phyloP scores from a whole-genome alignment of 2,888 invertebrate genomes.

The Athalia rosae region DNA sequence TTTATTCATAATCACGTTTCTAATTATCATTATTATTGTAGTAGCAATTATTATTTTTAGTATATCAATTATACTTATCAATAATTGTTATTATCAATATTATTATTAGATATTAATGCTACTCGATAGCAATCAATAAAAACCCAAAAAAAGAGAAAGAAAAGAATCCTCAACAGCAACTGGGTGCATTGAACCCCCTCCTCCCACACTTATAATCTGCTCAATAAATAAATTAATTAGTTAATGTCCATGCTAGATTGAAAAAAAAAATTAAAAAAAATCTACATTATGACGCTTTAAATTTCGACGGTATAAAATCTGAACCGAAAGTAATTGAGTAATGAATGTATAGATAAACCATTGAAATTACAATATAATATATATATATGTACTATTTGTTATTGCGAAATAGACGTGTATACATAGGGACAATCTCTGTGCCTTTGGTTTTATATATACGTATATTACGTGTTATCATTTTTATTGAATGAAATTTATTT shows the following conservation, averaged over 20 bases:
- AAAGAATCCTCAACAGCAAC: slow-evolving; percentile 33
- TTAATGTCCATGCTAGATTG: too few relatives aligned
- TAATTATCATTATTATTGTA: slow-evolving; percentile 57
- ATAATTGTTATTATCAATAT: slow-evolving; percentile 57
- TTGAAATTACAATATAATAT: not conserved
- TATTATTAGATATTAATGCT: slow-evolving; percentile 60
- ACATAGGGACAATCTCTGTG: not conserved
- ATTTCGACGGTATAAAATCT: slow-evolving; percentile 38
- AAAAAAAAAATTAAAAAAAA: too few relatives aligned
- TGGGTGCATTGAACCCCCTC: slow-evolving; percentile 51
- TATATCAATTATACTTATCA: slow-evolving; percentile 56
- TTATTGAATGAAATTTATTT: not conserved
- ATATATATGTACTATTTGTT: too few relatives aligned
- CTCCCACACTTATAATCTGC: slow-evolving; percentile 17
- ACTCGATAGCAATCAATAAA: slow-evolving; percentile 59
- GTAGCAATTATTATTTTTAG: slow-evolving; percentile 56
- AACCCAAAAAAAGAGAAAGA: not conserved
- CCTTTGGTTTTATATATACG: not conserved
- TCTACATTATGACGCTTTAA: too few relatives aligned
- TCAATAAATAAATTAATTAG: slow-evolving; percentile 1
- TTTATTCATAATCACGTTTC: slow-evolving; percentile 38
- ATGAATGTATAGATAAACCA: not conserved
- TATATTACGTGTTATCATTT: not conserved
- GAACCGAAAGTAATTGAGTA: not conserved
- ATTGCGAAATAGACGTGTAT: too few relatives aligned